These are phyloP conservation scores for Trialeurodes vaporariorum DNA, from an alignment of 1,140 invertebrate species.

Conservation along the genomic window DNA sequence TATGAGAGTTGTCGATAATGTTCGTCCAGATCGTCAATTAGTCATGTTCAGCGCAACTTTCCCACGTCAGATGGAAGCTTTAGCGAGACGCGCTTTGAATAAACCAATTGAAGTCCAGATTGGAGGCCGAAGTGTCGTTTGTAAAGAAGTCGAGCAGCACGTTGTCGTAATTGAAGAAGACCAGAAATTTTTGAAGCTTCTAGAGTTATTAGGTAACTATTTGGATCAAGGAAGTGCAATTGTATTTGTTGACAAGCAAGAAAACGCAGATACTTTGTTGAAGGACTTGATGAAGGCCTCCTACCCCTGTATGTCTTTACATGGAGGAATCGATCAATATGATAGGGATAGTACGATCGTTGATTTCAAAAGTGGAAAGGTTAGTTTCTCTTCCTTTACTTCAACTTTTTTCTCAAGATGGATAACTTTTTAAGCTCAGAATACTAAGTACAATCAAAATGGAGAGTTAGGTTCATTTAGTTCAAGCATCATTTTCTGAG, in stretches of 20 bases:
- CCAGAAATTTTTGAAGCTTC: slow-evolving; percentile 92
- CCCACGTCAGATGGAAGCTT: slow-evolving; percentile 96
- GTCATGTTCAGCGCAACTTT: slow-evolving; percentile 99
- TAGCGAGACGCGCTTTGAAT: slow-evolving; percentile 83
- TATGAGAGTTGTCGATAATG: slow-evolving; percentile 95
- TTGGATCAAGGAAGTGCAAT: slow-evolving; percentile 88
- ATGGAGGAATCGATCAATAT: slow-evolving; percentile 98
- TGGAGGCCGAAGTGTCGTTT: slow-evolving; percentile 95
- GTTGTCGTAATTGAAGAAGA: slow-evolving; percentile 91
- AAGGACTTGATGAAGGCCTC: slow-evolving; percentile 95
- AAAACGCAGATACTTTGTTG: slow-evolving; percentile 87
- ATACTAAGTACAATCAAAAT: too few relatives aligned
- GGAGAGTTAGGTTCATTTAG: too few relatives aligned
- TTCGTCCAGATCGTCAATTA: slow-evolving; percentile 92
- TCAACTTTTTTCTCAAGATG: too few relatives aligned
- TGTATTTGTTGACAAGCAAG: slow-evolving; percentile 98
- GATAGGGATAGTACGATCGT: slow-evolving; percentile 96
- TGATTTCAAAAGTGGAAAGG: slow-evolving; percentile 93
- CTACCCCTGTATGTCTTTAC: slow-evolving; percentile 90
- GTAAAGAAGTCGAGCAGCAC: slow-evolving; percentile 95
- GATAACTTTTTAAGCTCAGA: too few relatives aligned
- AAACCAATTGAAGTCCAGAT: slow-evolving; percentile 97
- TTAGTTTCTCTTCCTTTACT: too few relatives aligned
- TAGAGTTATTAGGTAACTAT: slow-evolving; percentile 91
- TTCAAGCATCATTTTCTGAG: too few relatives aligned